phyloP scores from a whole-genome alignment of 2,797 vertebrate genomes.

The Falco naumanni region DNA sequence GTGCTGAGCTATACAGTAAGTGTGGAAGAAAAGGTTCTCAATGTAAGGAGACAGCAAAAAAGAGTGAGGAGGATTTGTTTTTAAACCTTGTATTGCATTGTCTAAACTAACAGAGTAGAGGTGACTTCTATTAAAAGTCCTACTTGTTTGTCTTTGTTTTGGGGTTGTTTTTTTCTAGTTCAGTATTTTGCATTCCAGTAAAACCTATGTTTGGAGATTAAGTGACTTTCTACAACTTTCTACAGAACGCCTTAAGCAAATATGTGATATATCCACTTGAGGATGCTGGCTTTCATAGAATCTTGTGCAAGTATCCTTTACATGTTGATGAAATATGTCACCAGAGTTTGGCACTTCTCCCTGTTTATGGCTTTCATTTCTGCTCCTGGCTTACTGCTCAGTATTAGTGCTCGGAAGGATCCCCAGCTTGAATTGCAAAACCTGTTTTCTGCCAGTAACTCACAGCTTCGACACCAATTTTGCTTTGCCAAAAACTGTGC shows the following conservation, averaged over 20 bases:
- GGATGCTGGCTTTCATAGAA: background rate
- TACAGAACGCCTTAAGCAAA: background rate
- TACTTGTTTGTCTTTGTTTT: background rate
- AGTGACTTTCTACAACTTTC: background rate
- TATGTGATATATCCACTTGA: background rate
- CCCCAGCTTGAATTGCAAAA: background rate
- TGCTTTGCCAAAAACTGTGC: background rate
- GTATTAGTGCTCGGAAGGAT: background rate
- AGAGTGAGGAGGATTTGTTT: background rate
- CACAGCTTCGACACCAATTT: background rate
- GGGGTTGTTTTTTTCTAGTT: background rate
- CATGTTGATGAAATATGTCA: background rate
- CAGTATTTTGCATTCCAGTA: background rate
- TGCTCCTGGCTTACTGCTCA: background rate
- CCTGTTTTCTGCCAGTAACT: background rate
- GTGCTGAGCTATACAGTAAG: background rate
- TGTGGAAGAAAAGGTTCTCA: background rate
- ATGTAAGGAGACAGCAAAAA: background rate
- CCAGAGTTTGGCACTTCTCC: background rate
- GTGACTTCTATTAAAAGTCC: background rate
- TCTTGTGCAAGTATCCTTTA: background rate
- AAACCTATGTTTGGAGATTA: background rate
- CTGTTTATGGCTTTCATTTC: background rate
- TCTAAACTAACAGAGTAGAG: background rate
- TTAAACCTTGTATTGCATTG: background rate